Base-by-base conservation (phyloP, 2,113 vertebrate species). In the Heptranchias perlo region DNA sequence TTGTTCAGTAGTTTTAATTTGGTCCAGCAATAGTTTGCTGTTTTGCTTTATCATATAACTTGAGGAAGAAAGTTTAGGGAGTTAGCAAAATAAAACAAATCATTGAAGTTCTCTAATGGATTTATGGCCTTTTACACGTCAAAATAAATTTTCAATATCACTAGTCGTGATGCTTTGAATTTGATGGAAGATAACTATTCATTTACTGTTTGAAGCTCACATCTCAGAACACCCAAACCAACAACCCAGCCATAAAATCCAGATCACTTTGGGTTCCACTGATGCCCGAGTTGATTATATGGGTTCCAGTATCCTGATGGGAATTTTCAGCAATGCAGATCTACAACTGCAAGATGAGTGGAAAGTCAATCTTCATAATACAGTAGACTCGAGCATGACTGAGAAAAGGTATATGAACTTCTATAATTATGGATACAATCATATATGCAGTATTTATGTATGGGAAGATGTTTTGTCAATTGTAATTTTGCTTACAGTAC, bases 241-340 rank as follows among this genome's bases (percentile, higher is more conserved):
- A 96, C 99, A 99, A 95, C 99, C 99, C 96, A 99, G 98, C 97
- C 99, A 99, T 96, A 99, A 99, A 98, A 99, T 99, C 97, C 98
- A 99, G 97, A 99, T 99, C 97, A 99, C 99, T 11, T 99, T 99
- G 99, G 99, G 99, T 96, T 99, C 99, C n/a, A 99, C 99, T 6
- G 99, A 99, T 97, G 99, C 99, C 0, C 98, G 99, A 13, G 98
- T 99, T 96, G 99, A 99, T 97, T 99, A 99, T 96, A 99, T 99
- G 99, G 99, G 99, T 86, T 99, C 99, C 96, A 99, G 99, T 96
- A 99, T 99, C 97, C 97, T 99, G 94, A 99, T 99, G 99, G 99
- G 99, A 0, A 98, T 99, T 96, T 99, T 99, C 97, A 99, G 99
- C 97, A 99, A 99, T 61, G 99, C 99, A 3, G 99, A 99, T 96